Evolutionary conservation across 35 echinoderm and acorn worm genomes (phyloP).

Genomic region (Antedon bifida): DNA sequence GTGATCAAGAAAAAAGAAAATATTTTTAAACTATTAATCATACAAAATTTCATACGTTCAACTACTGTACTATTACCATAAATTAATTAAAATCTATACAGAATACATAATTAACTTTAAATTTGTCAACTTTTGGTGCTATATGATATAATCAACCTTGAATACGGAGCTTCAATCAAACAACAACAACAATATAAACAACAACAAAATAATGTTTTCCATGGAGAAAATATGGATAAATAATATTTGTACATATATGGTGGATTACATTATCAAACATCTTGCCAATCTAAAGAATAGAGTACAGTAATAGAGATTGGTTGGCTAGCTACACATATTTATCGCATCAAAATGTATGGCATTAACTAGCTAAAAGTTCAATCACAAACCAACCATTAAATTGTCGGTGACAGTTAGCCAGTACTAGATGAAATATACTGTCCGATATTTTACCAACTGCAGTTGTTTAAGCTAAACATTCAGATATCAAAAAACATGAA

Average conservation of each 20-base stretch:
- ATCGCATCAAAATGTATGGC: neutral
- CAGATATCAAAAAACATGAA: too few species aligned
- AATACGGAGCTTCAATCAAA: too few species aligned
- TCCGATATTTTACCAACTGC: neutral
- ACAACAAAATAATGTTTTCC: too few species aligned
- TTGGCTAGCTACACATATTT: neutral
- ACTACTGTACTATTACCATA: neutral
- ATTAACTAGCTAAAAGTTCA: neutral
- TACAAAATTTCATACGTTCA: neutral
- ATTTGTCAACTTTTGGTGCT: too few species aligned
- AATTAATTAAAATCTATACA: too few species aligned
- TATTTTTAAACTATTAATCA: constrained; percentile 6
- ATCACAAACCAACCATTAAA: neutral
- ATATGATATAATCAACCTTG: too few species aligned
- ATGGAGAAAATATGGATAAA: too few species aligned
- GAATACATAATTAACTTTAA: too few species aligned
- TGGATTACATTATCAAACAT: too few species aligned
- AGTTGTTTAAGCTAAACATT: neutral
- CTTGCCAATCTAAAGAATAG: neutral
- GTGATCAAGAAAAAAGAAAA: constrained; percentile 5
- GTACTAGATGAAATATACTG: neutral
- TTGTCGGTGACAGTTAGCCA: neutral
- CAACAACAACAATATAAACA: too few species aligned
- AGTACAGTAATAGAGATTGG: neutral
- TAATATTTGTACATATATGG: too few species aligned